These are phyloP conservation scores for Andrena fulva DNA, from an alignment of 2,888 invertebrate species.

Conservation along the genomic window DNA sequence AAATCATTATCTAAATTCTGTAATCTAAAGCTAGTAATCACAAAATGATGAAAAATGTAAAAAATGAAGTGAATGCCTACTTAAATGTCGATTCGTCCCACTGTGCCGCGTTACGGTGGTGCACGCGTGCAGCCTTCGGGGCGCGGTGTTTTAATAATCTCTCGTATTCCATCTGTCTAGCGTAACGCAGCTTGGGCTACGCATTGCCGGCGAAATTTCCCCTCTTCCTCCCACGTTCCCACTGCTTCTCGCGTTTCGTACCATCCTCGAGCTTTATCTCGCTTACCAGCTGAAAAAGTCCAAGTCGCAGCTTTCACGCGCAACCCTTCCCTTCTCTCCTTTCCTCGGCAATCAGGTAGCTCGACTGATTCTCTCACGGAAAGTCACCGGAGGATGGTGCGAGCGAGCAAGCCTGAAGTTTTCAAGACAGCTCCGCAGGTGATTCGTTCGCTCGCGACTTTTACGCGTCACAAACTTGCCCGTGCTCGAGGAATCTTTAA, in stretches of 20 bases:
- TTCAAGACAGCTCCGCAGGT: background rate
- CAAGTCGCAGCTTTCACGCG: conserved; percentile 26
- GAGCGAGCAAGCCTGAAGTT: conserved; percentile 4
- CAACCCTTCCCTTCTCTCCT: conserved; percentile 12
- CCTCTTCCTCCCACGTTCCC: background rate
- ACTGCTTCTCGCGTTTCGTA: background rate
- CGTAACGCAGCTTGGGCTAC: conserved; percentile 22
- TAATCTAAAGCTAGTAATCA: too few species aligned
- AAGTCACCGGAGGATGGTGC: conserved; percentile 1
- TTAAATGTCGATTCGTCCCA: too few species aligned
- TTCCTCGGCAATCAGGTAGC: background rate
- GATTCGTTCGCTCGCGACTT: conserved; percentile 7
- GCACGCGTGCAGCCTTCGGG: conserved; percentile 16
- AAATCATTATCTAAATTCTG: too few species aligned
- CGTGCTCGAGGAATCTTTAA: background rate
- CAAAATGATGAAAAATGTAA: too few species aligned
- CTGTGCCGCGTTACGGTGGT: too few species aligned
- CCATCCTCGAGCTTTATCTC: background rate
- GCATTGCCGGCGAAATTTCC: conserved; percentile 13
- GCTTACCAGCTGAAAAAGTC: conserved; percentile 12
- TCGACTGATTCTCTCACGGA: conserved; percentile 1
- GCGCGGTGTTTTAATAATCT: conserved; percentile 59
- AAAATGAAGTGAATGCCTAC: too few species aligned
- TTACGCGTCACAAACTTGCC: background rate
- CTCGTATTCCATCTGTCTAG: conserved; percentile 30